Base-by-base conservation (phyloP, 2,113 vertebrate species). In the Malurus elegans region DNA sequence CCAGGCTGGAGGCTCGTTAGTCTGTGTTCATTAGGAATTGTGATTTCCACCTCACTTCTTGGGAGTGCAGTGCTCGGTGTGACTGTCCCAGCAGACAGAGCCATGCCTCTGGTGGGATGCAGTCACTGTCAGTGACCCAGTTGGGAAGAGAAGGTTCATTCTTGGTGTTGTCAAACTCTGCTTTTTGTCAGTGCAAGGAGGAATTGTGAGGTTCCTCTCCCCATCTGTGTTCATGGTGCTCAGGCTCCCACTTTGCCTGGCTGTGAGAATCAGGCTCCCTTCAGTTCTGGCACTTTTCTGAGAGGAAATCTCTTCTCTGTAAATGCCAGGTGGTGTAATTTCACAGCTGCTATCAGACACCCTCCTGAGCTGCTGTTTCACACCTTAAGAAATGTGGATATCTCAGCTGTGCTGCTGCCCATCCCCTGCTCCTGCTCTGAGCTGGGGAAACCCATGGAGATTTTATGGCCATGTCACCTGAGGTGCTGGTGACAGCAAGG, bases 371-470 rank as follows among this genome's bases (percentile, higher is more conserved):
- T 5, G 1, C 40, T 58, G 0, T 15, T 91, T 62, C 12, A 24
- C 34, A 6, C 6, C 16, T 69, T 23, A 51, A 36, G 66, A 23
- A 53, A 11, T 0, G 0, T 48, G 53, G 10, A 10, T 45, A 4
- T 73, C 19, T 80, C 42, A 72, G 32, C 57, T 1, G 0, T 4
- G 3, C 40, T 20, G 15, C 64, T 78, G 28, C 3, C 51, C 60
- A 15, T 48, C 48, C 29, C 44, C 20, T 90, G 42, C 65, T 70
- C 42, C 45, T 66, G 3, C 36, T 56, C 14, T 18, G 36, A 23
- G 15, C 73, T 79, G 70, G 18, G 24, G 57, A 48, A 60, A 24
- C 57, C 25, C 29, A 3, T 36, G 11, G 54, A 42, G 28, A 64
- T 92, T 76, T 76, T 42, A 13, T 34, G 84, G 51, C 36, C 9